Conservation (phyloP, 2,888 invertebrate species). For the Exephanes ischioxanthus region DNA sequence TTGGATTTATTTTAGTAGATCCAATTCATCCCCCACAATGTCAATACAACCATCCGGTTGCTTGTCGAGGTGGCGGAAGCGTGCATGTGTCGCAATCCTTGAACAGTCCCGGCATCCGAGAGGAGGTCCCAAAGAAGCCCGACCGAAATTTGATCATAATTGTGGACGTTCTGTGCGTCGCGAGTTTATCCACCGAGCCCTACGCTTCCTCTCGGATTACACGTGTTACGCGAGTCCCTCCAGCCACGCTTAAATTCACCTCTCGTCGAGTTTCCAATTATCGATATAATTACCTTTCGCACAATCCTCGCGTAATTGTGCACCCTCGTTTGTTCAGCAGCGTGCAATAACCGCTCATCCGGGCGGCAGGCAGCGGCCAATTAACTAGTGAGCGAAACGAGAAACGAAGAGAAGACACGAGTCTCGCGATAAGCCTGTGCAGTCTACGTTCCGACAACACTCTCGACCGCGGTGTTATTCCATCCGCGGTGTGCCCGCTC, state of each 20-base stretch:
- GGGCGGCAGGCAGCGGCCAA: not conserved
- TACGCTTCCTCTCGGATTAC: not conserved
- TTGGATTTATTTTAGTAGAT: too few relatives aligned
- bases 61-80: not conserved
- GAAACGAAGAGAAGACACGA: slow-evolving; percentile 5
- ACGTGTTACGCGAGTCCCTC: not conserved
- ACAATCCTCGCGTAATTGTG: slow-evolving; percentile 48
- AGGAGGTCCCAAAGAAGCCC: not conserved
- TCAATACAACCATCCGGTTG: not conserved
- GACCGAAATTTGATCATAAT: not conserved
- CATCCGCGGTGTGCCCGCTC: not conserved
- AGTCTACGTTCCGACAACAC: not conserved
- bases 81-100: not conserved
- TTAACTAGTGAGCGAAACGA: not conserved
- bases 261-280: slow-evolving; percentile 12
- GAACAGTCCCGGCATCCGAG: not conserved
- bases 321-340: slow-evolving; percentile 12
- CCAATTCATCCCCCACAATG: too few relatives aligned
- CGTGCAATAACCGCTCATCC: slow-evolving; percentile 15
- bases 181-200: not conserved
- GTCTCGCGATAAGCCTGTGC: not conserved
- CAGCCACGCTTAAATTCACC: not conserved
- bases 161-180: not conserved
- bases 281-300: slow-evolving; percentile 5
- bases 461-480: not conserved